Evolutionary conservation across 2,888 invertebrate species (phyloP), one percentile per base, ranked within the genome.

Genomic region (Caenorhabditis imperialis): DNA sequence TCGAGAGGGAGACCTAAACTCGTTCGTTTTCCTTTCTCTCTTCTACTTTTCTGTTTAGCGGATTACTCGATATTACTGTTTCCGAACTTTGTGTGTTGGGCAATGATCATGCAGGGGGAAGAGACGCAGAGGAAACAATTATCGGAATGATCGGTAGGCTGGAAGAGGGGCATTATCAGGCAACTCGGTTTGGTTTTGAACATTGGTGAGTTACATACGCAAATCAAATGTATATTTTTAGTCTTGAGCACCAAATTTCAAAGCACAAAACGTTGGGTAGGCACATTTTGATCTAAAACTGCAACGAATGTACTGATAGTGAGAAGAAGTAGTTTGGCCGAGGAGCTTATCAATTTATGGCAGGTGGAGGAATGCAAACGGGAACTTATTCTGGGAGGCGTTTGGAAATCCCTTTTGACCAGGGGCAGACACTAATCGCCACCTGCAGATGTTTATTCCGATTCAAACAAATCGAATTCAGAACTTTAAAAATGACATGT

Each of bases 51-150:
- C 27, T 20, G 44, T 44, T 20, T 27, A 30, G 55, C 44, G 42
- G 55, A 44, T 55, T 40, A 55, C 44, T 55, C 55, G 35, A 55
- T 50, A 35, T 30, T 7, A 50, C 50, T 50, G 50, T 50, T 50
- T 50, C 50, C 50, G 50, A 50, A 50, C 50, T 50, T 50, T 30
- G 30, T 30, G 6, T 30, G 30, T 7, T 6, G 6, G 20, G 5
- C 12, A 33, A 30, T 33, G 14, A 22, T 20, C 8, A 6, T 8
- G 18, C 8, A 7, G 1, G 18, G 18, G 1, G 35, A 22, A 20
- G 50, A 50, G 22, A 35, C 33, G 35, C 48, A 48, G 48, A 48
- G 12, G 30, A 30, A 48, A 30, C 48, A 30, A 48, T 48, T 48
- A 48, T 48, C 48, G 48, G 30, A 30, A 12, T 10, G 44, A 10